A percentile compares a stretch with the other conserved stretches of the same genome.
Conservation (phyloP, 2,797 vertebrate genomes). For the Enoplosus armatus region DNA sequence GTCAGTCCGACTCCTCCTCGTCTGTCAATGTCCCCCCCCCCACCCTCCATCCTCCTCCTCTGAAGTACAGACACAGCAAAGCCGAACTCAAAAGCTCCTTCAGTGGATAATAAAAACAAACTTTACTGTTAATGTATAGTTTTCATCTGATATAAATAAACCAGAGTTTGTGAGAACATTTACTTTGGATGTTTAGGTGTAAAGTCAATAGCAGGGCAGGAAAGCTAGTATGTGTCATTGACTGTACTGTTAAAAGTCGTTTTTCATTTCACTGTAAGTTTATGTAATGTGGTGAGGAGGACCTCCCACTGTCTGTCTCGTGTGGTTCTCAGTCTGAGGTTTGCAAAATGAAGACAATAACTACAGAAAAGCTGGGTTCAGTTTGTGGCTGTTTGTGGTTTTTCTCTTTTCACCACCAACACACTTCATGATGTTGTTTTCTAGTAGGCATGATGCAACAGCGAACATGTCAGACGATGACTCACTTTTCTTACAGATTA, state of each 20-base stretch:
- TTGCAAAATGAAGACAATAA: not conserved
- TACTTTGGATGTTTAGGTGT: not conserved
- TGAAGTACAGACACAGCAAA: conserved; percentile 7
- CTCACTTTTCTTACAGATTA: not conserved
- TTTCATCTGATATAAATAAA: not conserved
- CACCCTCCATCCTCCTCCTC: not conserved
- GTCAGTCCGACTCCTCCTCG: conserved; percentile 75
- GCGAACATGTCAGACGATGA: not conserved
- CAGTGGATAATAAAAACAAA: not conserved
- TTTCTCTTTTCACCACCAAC: not conserved
- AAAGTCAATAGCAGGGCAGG: not conserved
- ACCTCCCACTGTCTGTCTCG: conserved; percentile 8
- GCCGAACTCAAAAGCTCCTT: not conserved
- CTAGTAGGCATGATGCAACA: not conserved
- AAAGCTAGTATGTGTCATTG: not conserved
- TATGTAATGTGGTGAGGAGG: not conserved
- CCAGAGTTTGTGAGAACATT: no score
- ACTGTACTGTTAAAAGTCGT: not conserved
- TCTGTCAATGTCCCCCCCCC: no score
- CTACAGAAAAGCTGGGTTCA: not conserved
- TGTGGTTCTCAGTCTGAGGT: conserved; percentile 22
- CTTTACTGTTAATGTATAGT: not conserved
- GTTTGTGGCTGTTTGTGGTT: conserved; percentile 1
- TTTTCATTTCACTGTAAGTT: not conserved
- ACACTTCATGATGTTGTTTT: not conserved